These are phyloP conservation scores for Cebus imitator DNA, from an alignment of 2,113 vertebrate species.

Conservation along the genomic window DNA sequence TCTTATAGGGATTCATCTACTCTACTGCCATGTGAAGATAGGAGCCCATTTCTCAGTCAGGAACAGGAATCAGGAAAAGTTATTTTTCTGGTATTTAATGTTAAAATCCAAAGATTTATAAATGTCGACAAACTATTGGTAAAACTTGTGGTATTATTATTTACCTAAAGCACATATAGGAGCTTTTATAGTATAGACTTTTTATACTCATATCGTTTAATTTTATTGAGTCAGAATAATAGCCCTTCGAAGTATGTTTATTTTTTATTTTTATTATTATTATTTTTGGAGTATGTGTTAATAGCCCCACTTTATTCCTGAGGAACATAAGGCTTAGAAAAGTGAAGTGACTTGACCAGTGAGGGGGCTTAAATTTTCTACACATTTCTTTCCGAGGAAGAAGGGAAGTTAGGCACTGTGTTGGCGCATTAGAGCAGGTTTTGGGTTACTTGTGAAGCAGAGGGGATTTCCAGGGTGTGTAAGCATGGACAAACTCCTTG, in stretches of 20 bases:
- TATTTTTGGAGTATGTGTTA: background rate
- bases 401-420: background rate
- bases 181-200: background rate
- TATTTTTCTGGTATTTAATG: background rate
- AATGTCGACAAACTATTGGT: background rate
- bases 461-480: slow-evolving; percentile 80
- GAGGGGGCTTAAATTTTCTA: background rate
- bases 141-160: background rate
- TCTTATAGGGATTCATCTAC: background rate
- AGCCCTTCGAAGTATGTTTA: background rate
- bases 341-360: background rate
- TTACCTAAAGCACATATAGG: background rate
- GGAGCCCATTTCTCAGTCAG: slow-evolving; percentile 9
- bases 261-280: too few species aligned
- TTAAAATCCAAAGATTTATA: slow-evolving; percentile 24
- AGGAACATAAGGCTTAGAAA: background rate
- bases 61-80: slow-evolving; percentile 7
- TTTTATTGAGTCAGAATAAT: background rate
- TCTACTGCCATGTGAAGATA: background rate
- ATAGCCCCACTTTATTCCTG: background rate
- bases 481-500: slow-evolving; percentile 54
- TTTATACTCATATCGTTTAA: background rate
- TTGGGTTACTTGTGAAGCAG: slow-evolving; percentile 35
- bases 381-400: slow-evolving; percentile 21
- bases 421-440: slow-evolving; percentile 38